These are phyloP conservation scores for Myotis daubentonii DNA, from an alignment of 2,797 vertebrate species.

Conservation along the genomic window DNA sequence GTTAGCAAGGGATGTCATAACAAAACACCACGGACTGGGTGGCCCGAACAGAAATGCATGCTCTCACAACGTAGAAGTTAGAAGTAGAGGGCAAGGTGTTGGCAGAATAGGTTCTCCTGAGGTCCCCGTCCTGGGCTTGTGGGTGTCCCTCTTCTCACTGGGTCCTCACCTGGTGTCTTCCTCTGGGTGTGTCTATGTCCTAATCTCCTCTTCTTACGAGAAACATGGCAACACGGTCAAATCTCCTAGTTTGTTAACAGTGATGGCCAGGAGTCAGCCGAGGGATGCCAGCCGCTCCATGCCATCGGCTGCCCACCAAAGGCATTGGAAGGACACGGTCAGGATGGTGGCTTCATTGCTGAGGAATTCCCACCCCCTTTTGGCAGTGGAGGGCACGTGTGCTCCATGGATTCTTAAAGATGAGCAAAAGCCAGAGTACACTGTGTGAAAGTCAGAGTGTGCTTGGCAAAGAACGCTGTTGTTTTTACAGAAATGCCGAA, in stretches of 20 bases:
- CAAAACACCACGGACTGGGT: neutral
- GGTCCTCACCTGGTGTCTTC: neutral
- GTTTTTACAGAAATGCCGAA: conserved; percentile 11
- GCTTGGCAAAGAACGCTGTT: neutral
- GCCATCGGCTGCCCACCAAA: neutral
- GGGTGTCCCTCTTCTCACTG: neutral
- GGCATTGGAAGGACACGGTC: neutral
- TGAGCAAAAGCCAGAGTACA: neutral
- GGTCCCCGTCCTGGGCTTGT: neutral
- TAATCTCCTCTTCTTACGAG: neutral
- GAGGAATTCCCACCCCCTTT: neutral
- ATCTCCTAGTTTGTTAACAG: neutral
- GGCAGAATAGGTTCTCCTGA: neutral
- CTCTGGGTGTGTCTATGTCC: neutral
- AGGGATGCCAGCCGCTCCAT: neutral
- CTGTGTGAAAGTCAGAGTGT: neutral
- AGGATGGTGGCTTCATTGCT: neutral
- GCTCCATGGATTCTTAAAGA: neutral
- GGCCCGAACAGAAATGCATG: neutral
- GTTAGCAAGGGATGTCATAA: neutral
- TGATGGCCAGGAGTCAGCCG: neutral
- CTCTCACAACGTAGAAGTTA: neutral
- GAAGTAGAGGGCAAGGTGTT: neutral
- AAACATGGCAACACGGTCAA: neutral
- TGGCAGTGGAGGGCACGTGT: neutral